phyloP scores from a whole-genome alignment of 2,888 invertebrate genomes.

The Sarcophaga carnaria region DNA sequence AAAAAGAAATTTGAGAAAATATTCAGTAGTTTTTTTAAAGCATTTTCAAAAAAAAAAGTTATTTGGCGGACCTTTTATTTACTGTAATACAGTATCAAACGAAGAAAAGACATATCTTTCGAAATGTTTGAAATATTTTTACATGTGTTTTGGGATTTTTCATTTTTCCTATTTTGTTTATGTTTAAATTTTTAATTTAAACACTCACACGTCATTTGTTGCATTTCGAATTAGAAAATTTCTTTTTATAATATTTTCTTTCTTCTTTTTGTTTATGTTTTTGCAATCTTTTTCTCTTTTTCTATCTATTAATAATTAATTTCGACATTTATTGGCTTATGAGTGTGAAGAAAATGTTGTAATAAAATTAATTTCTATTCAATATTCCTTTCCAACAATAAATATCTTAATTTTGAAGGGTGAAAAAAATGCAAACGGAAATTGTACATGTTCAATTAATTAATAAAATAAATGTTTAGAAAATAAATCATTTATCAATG shows the following conservation, averaged over 20 bases:
- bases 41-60: no score
- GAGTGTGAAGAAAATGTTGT: constrained; percentile 38
- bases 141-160: neutral
- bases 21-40: no score
- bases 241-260: neutral
- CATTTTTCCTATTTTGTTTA: neutral
- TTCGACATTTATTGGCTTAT: constrained; percentile 40
- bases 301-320: constrained; percentile 29
- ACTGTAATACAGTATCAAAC: no score
- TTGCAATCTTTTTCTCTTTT: neutral
- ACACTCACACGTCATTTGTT: neutral
- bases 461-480: constrained; percentile 26
- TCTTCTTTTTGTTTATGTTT: neutral
- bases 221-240: neutral
- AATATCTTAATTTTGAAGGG: neutral
- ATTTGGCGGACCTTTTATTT: no score
- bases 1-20: no score
- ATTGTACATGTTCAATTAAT: constrained; percentile 19
- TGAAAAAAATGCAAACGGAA: neutral
- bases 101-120: no score
- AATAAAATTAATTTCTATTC: neutral
- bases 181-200: neutral
- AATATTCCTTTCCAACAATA: neutral
- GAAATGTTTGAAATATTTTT: neutral
- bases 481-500: constrained; percentile 28